phyloP scores from a whole-genome alignment of 2,113 vertebrate genomes.

The Anthoscopus minutus region DNA sequence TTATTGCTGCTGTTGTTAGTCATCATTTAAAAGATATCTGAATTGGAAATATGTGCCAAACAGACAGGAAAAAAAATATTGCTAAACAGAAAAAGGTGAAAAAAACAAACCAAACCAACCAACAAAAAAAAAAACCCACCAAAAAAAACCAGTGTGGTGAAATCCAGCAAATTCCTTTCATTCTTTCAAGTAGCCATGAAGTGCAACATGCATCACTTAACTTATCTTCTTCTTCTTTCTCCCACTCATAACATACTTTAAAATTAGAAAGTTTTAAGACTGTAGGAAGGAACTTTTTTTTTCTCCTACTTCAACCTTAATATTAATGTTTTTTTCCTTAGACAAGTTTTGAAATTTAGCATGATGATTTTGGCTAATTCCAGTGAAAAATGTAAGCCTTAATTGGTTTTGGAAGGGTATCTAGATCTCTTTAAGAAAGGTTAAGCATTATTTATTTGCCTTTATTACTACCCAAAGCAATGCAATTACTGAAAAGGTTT shows the following conservation, averaged over 20 bases:
- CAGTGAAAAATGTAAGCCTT: background rate
- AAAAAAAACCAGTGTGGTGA: background rate
- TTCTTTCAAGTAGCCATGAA: background rate
- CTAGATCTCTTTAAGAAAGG: background rate
- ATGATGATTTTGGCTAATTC: background rate
- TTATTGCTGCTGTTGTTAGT: background rate
- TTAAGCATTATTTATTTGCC: conserved; percentile 35
- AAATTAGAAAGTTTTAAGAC: background rate
- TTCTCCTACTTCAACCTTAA: background rate
- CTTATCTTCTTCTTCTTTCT: background rate
- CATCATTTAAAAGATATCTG: background rate
- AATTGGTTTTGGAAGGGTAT: background rate
- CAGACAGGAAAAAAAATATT: background rate
- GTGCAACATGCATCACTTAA: background rate
- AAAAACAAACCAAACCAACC: background rate
- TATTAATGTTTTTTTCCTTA: background rate
- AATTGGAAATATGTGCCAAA: background rate
- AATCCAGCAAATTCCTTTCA: background rate
- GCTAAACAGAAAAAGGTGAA: background rate
- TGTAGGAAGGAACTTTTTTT: background rate
- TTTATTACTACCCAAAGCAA: background rate
- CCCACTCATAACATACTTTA: background rate
- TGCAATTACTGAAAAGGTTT: background rate
- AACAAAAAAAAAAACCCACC: too few relatives aligned
- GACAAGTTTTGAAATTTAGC: background rate